These are phyloP conservation scores for Baronia brevicornis DNA, from an alignment of 2,888 invertebrate genomes.

Conservation along the genomic window DNA sequence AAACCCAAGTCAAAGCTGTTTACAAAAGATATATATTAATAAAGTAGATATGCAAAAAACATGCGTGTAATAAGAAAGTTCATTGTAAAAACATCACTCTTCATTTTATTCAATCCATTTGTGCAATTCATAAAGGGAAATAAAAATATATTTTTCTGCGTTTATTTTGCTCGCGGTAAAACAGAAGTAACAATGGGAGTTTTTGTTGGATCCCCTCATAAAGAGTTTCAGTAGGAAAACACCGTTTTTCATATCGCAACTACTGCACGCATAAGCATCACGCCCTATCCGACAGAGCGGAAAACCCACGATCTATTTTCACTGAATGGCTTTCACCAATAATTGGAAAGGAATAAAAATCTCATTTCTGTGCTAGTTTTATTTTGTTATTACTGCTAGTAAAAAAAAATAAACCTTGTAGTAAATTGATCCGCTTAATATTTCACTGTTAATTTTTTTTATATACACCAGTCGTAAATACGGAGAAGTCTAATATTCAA, in stretches of 20 bases:
- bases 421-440: too few relatives aligned
- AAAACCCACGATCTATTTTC: constrained; percentile 41
- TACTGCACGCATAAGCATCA: constrained; percentile 35
- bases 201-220: constrained; percentile 40
- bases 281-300: constrained; percentile 33
- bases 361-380: too few relatives aligned
- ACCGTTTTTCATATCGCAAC: constrained; percentile 37
- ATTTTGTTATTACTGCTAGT: too few relatives aligned
- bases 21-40: too few relatives aligned
- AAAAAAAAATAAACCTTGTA: too few relatives aligned
- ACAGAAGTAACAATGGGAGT: constrained; percentile 47
- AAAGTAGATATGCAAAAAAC: constrained; percentile 1
- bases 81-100: constrained; percentile 12
- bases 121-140: constrained; percentile 36
- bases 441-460: too few relatives aligned
- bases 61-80: constrained; percentile 4
- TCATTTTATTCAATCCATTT: constrained; percentile 19
- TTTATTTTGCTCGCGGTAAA: constrained; percentile 47
- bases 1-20: too few relatives aligned
- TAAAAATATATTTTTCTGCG: constrained; percentile 40
- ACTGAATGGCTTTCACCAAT: too few relatives aligned
- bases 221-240: constrained; percentile 40
- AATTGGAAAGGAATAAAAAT: too few relatives aligned
- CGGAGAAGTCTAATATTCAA: too few relatives aligned
- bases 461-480: too few relatives aligned